Conservation (phyloP, 2,888 invertebrate species). For the Liopterus haemorrhoidalis region DNA sequence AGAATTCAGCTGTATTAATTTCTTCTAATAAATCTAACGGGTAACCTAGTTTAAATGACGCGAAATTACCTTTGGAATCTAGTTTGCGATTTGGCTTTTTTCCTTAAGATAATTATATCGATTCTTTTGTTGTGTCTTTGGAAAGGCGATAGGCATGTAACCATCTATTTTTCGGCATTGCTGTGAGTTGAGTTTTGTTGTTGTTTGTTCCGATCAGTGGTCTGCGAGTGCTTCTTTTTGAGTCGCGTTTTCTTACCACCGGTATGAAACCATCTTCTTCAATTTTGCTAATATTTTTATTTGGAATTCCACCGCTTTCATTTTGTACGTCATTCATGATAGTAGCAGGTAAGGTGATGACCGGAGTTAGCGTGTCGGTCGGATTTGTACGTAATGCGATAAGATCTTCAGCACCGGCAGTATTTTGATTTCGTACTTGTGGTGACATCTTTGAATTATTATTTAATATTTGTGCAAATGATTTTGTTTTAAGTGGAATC, state of each 20-base stretch:
- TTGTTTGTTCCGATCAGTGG: not conserved
- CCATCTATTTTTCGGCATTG: not conserved
- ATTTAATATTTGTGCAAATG: not conserved
- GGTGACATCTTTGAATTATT: not conserved
- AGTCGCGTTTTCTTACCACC: no score
- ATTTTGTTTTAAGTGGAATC: not conserved
- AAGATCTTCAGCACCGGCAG: no score
- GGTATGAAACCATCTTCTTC: no score
- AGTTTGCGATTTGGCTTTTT: conserved; percentile 3
- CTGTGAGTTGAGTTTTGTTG: not conserved
- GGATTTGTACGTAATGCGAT: no score
- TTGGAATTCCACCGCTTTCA: no score
- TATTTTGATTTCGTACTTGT: no score
- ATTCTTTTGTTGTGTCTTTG: not conserved
- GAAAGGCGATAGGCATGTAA: conserved; percentile 6
- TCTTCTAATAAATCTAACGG: not conserved
- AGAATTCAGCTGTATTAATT: conserved; percentile 3
- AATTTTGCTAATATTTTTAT: no score
- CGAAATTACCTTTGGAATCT: conserved; percentile 5
- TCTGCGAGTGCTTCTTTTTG: no score
- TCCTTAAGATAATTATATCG: conserved; percentile 2
- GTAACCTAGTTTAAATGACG: conserved; percentile 11
- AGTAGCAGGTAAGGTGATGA: no score
- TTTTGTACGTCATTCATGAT: no score
- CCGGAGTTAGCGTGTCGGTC: no score